Percentiles rank a stretch among this genome's conserved stretches.
Conservation (phyloP, 2,797 vertebrate genomes). For the Pseudochirops corinnae region DNA sequence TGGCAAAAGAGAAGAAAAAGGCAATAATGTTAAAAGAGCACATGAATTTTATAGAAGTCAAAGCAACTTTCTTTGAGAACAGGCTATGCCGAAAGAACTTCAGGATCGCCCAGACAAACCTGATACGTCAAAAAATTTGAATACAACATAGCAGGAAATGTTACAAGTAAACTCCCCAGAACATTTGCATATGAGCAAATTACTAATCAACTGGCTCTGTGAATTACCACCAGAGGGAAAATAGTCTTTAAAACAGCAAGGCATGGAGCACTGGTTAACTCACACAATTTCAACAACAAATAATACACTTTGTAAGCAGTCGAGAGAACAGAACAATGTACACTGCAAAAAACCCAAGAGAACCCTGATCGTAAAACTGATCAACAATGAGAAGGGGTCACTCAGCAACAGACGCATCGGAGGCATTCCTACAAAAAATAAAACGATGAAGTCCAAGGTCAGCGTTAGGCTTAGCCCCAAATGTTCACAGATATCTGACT, state of each 20-base stretch:
- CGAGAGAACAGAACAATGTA: background rate
- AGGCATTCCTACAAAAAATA: background rate
- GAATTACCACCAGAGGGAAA: too few relatives aligned
- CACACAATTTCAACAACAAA: background rate
- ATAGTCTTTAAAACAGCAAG: background rate
- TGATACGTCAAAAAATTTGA: background rate
- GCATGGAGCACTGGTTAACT: background rate
- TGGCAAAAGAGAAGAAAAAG: background rate
- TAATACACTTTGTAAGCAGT: background rate
- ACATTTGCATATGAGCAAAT: background rate
- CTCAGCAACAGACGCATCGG: background rate
- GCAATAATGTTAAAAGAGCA: background rate
- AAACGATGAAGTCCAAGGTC: background rate
- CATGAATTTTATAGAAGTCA: background rate
- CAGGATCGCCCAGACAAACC: background rate
- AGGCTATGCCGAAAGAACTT: background rate
- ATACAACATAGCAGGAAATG: background rate
- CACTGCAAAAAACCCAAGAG: background rate
- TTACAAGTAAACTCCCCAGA: background rate
- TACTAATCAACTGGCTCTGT: background rate
- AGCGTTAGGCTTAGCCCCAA: too few relatives aligned
- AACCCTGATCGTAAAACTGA: background rate
- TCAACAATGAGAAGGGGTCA: background rate
- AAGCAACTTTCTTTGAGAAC: background rate
- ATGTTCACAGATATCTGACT: background rate